Evolutionary conservation across 2,797 vertebrate species (phyloP).

Genomic region (Enteromius viviparus): DNA sequence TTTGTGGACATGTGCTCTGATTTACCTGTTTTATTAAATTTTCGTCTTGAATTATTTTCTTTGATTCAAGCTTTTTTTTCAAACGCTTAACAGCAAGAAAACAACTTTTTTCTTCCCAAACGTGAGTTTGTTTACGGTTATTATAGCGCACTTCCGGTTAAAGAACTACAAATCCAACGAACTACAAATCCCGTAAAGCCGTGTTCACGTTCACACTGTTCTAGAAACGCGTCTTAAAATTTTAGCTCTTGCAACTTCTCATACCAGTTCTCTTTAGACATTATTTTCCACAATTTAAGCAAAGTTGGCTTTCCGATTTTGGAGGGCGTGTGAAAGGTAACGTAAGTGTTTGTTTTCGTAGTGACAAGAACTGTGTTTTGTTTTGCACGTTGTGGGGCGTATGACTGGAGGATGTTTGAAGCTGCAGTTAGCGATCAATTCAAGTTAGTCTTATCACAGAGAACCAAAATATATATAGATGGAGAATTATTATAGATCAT

Average conservation of each 20-base stretch:
- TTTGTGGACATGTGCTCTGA: not conserved
- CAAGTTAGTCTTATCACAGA: constrained; percentile 9
- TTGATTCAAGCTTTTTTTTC: not conserved
- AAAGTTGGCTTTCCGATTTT: not conserved
- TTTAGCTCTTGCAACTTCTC: constrained; percentile 9
- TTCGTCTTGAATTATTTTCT: not conserved
- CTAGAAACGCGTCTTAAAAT: constrained; percentile 41
- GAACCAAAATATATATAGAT: not conserved
- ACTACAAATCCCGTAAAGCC: constrained; percentile 24
- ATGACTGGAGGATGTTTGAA: not conserved
- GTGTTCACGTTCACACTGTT: not conserved
- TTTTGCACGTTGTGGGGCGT: constrained; percentile 28
- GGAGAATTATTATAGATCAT: not conserved
- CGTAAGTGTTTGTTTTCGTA: not conserved
- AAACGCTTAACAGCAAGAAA: not conserved
- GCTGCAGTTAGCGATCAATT: constrained; percentile 5
- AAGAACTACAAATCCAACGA: constrained; percentile 38
- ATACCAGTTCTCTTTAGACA: not conserved
- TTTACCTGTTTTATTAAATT: not conserved
- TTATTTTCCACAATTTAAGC: not conserved
- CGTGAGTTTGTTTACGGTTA: constrained; percentile 5
- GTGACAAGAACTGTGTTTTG: not conserved
- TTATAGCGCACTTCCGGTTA: constrained; percentile 13
- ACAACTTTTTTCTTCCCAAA: not conserved
- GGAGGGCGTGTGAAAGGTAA: constrained; percentile 18